phyloP scores from a whole-genome alignment of 1,140 invertebrate species.

The Phocides pigmalion region DNA sequence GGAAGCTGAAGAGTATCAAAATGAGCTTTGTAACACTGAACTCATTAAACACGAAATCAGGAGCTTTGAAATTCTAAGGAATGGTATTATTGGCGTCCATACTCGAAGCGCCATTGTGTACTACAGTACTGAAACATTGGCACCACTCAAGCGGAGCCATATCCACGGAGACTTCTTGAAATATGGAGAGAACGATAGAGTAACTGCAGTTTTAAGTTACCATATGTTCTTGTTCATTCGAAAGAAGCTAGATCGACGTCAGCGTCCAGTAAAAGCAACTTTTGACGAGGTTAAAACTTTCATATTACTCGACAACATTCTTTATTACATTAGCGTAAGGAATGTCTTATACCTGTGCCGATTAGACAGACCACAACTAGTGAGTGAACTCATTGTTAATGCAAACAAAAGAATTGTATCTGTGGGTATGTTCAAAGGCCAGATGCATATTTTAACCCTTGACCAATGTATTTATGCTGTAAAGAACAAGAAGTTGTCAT shows the following conservation, averaged over 20 bases:
- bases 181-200: slow-evolving; percentile 54
- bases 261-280: slow-evolving; percentile 12
- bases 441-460: slow-evolving; percentile 50
- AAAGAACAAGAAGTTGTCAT: slow-evolving; percentile 26
- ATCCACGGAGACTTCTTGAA: slow-evolving; percentile 50
- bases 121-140: slow-evolving; percentile 51
- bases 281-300: slow-evolving; percentile 56
- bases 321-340: slow-evolving; percentile 52
- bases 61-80: slow-evolving; percentile 46
- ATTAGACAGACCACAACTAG: not conserved
- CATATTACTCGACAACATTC: slow-evolving; percentile 40
- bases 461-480: slow-evolving; percentile 50
- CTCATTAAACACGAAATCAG: slow-evolving; percentile 47
- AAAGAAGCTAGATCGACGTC: not conserved
- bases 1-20: slow-evolving; percentile 36
- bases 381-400: not conserved
- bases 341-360: slow-evolving; percentile 54
- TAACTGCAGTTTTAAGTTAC: slow-evolving; percentile 42
- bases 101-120: slow-evolving; percentile 51
- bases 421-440: slow-evolving; percentile 40
- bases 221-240: slow-evolving; percentile 40
- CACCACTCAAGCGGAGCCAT: slow-evolving; percentile 29
- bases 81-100: slow-evolving; percentile 56
- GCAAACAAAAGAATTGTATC: slow-evolving; percentile 47
- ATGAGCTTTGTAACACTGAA: not conserved